Conservation (phyloP, 2,888 invertebrate species). For the Hartigia nigra region DNA sequence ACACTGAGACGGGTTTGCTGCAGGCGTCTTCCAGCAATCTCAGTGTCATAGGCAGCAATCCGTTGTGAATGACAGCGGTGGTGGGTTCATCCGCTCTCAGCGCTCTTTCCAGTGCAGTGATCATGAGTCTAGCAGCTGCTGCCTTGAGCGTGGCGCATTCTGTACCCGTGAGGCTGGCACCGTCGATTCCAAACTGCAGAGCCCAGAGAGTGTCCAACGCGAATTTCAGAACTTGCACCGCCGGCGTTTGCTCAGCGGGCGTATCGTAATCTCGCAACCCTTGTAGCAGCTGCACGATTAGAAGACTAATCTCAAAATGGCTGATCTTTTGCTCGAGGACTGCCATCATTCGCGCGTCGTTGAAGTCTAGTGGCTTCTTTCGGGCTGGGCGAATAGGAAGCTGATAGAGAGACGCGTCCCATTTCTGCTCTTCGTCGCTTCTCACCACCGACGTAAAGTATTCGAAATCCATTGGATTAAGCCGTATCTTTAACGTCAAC, state of each 20-base stretch:
- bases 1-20: conserved; percentile 43
- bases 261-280: conserved; percentile 69
- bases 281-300: conserved; percentile 71
- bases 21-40: conserved; percentile 71
- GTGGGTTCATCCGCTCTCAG: conserved; percentile 69
- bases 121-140: conserved; percentile 70
- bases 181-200: conserved; percentile 71
- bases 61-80: conserved; percentile 70
- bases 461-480: conserved; percentile 73
- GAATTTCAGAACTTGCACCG: conserved; percentile 73
- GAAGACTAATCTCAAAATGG: conserved; percentile 70
- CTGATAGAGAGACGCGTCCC: conserved; percentile 63
- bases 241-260: conserved; percentile 69
- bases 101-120: conserved; percentile 71
- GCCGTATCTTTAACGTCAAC: conserved; percentile 69
- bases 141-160: conserved; percentile 69
- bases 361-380: conserved; percentile 69
- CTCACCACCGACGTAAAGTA: conserved; percentile 70
- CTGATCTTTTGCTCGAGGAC: conserved; percentile 69
- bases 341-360: conserved; percentile 68
- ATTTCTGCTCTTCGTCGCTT: conserved; percentile 66
- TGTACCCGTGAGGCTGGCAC: conserved; percentile 57
- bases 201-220: conserved; percentile 72
- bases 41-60: conserved; percentile 73
- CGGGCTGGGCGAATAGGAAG: conserved; percentile 62